Conservation (phyloP, 2,113 vertebrate genomes). For the Pachypanchax playfairii region DNA sequence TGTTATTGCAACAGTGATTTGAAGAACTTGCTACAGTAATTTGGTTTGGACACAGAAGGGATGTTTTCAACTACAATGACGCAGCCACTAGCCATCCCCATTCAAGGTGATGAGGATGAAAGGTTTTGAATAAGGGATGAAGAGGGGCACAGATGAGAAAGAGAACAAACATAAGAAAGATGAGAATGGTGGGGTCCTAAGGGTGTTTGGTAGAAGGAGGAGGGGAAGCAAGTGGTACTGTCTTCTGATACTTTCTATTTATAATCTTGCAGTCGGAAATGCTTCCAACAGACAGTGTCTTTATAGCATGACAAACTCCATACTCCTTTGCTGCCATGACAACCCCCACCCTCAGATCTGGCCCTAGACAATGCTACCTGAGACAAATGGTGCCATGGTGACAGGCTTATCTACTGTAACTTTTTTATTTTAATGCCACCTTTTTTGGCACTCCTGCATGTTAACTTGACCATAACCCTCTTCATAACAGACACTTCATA, state of each 20-base stretch:
- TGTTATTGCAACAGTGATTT: too few species aligned
- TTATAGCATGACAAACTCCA: constrained; percentile 57
- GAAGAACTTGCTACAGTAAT: too few species aligned
- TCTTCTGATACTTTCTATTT: constrained; percentile 69
- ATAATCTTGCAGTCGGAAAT: constrained; percentile 67
- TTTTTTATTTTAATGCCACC: constrained; percentile 18
- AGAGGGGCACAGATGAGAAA: constrained; percentile 4
- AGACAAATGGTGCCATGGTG: constrained; percentile 64
- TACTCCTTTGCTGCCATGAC: constrained; percentile 67
- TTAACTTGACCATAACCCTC: neutral
- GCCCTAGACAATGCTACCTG: constrained; percentile 69
- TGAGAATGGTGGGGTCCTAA: constrained; percentile 55
- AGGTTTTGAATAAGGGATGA: constrained; percentile 9
- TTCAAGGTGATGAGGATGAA: constrained; percentile 8
- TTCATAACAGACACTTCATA: too few species aligned
- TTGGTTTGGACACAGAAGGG: too few species aligned
- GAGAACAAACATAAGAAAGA: constrained; percentile 27
- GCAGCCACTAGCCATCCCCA: too few species aligned
- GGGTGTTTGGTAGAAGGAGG: constrained; percentile 37
- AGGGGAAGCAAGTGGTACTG: constrained; percentile 23
- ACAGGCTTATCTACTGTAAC: constrained; percentile 40
- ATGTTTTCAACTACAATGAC: too few species aligned
- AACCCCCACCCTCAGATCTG: constrained; percentile 65
- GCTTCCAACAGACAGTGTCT: constrained; percentile 32
- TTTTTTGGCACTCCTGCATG: constrained; percentile 15